These are phyloP conservation scores for Heliconius cydno DNA, from an alignment of 2,888 invertebrate genomes.

Conservation along the genomic window DNA sequence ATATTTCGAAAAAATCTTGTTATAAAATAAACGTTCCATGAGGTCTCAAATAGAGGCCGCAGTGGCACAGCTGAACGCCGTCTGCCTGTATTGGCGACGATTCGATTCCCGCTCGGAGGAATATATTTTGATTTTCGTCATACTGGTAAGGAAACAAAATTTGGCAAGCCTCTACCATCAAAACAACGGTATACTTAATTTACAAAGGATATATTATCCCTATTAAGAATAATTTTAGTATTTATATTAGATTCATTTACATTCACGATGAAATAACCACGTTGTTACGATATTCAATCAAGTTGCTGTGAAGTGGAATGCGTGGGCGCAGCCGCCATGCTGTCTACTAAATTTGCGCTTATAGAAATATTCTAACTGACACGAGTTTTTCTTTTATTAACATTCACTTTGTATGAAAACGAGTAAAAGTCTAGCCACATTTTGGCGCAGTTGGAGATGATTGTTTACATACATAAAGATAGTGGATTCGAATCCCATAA, in stretches of 20 bases:
- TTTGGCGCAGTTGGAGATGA: neutral
- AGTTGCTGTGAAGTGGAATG: constrained; percentile 49
- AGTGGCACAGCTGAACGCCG: no score
- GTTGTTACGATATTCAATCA: constrained; percentile 36
- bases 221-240: no score
- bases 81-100: no score
- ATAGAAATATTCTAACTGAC: constrained; percentile 24
- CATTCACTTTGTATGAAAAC: neutral
- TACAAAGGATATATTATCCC: neutral
- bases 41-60: no score
- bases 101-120: no score
- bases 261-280: constrained; percentile 22
- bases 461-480: neutral
- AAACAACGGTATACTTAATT: neutral
- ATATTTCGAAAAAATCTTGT: no score
- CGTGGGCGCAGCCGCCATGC: constrained; percentile 68
- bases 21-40: no score
- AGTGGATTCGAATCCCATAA: neutral
- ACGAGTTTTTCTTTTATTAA: constrained; percentile 11
- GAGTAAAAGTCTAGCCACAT: neutral
- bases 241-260: neutral
- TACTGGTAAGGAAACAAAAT: no score
- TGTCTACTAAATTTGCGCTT: constrained; percentile 52
- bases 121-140: no score
- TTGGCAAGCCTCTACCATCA: neutral